Percentiles rank a stretch among this genome's conserved stretches.
Evolutionary conservation across 2,113 vertebrate species (phyloP).

Genomic region (Eidolon helvum): DNA sequence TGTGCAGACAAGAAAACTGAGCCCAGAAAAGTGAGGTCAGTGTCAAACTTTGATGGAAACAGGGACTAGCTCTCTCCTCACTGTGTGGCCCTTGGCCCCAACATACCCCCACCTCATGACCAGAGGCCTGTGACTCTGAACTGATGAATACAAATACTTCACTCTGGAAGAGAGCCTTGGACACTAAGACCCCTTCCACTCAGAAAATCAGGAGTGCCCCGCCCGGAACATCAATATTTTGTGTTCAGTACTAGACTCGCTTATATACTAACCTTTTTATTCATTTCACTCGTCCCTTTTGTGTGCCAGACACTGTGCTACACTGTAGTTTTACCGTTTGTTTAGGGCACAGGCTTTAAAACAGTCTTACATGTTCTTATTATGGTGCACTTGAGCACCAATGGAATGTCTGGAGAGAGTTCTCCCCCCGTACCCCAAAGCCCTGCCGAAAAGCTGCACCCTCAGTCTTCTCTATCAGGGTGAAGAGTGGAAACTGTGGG

Average conservation of each 20-base stretch:
- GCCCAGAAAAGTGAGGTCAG: neutral
- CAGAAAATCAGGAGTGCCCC: neutral
- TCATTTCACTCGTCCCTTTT: neutral
- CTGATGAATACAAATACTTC: neutral
- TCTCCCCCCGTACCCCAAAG: neutral
- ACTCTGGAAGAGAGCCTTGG: neutral
- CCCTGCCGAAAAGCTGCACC: neutral
- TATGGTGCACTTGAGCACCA: neutral
- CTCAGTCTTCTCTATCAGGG: neutral
- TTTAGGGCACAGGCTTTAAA: neutral
- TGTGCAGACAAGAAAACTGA: neutral
- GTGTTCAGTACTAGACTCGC: neutral
- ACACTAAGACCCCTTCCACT: neutral
- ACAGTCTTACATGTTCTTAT: neutral
- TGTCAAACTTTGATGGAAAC: neutral
- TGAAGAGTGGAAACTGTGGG: slow-evolving; percentile 43
- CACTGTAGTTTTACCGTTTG: neutral
- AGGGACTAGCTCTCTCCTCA: neutral
- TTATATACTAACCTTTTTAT: neutral
- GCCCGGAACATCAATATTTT: neutral
- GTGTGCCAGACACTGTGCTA: neutral
- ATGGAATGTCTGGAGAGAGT: neutral
- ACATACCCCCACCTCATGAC: neutral
- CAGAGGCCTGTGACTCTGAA: fast-evolving
- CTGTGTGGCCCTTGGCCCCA: neutral